phyloP scores from a whole-genome alignment of 1,140 invertebrate species.

The Zaprionus gabonicus region DNA sequence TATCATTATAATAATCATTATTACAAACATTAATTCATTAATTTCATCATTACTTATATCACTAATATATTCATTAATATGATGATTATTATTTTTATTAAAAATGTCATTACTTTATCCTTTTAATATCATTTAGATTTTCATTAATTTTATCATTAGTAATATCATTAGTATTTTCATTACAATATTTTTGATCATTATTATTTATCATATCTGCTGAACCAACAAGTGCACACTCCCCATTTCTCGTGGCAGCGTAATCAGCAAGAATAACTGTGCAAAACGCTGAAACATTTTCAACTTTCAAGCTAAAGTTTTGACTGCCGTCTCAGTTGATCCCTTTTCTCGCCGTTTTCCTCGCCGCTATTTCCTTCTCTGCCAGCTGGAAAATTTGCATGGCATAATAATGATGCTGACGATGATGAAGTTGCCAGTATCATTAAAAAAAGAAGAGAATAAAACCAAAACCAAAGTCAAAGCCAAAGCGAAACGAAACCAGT shows the following conservation, averaged over 20 bases:
- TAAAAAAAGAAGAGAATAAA: slow-evolving; percentile 1
- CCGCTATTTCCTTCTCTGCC: background rate
- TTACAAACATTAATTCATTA: no score
- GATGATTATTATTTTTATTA: no score
- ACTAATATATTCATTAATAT: no score
- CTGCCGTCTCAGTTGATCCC: slow-evolving; percentile 23
- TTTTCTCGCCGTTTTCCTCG: background rate
- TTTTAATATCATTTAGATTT: no score
- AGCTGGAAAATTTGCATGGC: slow-evolving; percentile 33
- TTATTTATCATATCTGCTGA: background rate
- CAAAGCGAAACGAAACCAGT: background rate
- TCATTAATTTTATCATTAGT: no score
- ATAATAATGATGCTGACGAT: slow-evolving; percentile 1
- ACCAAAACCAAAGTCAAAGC: background rate
- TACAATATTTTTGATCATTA: background rate
- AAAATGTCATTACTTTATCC: no score
- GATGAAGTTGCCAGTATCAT: slow-evolving; percentile 17
- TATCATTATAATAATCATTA: no score
- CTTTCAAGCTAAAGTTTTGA: slow-evolving; percentile 29
- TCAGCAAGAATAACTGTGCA: slow-evolving; percentile 23
- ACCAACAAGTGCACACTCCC: slow-evolving; percentile 10
- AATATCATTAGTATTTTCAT: background rate
- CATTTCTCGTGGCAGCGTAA: slow-evolving; percentile 13
- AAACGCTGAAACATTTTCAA: slow-evolving; percentile 26
- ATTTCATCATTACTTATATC: no score